Evolutionary conservation across 2,113 vertebrate species (phyloP).

Genomic region (Colinus virginianus): DNA sequence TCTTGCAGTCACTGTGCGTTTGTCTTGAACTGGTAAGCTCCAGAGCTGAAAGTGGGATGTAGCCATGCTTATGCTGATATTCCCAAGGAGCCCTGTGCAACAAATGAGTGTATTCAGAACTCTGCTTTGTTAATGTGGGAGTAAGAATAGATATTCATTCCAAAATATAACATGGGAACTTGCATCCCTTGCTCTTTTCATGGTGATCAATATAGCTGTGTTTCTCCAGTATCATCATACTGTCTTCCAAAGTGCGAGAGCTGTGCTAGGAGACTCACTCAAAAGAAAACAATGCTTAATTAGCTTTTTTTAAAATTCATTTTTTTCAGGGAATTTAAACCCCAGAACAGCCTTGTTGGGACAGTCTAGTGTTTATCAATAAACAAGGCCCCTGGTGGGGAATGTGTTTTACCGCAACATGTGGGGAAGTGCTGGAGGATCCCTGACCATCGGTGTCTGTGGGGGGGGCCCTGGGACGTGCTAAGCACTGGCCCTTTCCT

Average conservation of each 20-base stretch:
- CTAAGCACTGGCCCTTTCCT: slow-evolving; percentile 9
- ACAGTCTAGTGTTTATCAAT: slow-evolving; percentile 65
- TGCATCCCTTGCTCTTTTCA: slow-evolving; percentile 53
- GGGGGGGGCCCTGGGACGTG: background rate
- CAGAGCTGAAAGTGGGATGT: background rate
- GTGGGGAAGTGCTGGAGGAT: background rate
- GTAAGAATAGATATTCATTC: slow-evolving; percentile 35
- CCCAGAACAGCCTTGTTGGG: slow-evolving; percentile 8
- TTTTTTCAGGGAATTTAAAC: slow-evolving; percentile 57
- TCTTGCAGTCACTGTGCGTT: slow-evolving; percentile 51
- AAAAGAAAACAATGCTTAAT: slow-evolving; percentile 73
- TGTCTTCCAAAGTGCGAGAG: slow-evolving; percentile 26
- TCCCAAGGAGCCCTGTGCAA: slow-evolving; percentile 10
- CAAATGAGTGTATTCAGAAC: slow-evolving; percentile 42
- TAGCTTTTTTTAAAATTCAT: slow-evolving; percentile 27
- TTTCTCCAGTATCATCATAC: slow-evolving; percentile 55
- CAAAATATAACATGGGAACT: slow-evolving; percentile 48
- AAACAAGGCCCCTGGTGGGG: background rate
- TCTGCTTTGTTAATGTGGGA: slow-evolving; percentile 57
- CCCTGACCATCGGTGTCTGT: background rate
- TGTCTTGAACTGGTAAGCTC: background rate
- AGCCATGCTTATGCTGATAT: slow-evolving; percentile 25
- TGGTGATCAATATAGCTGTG: slow-evolving; percentile 54
- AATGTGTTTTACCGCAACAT: background rate
- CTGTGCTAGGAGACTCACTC: slow-evolving; percentile 54